Evolutionary conservation across 2,797 vertebrate genomes (phyloP), one percentile per base, ranked within the genome.

Genomic region (Hyperoplus lanceolatus): DNA sequence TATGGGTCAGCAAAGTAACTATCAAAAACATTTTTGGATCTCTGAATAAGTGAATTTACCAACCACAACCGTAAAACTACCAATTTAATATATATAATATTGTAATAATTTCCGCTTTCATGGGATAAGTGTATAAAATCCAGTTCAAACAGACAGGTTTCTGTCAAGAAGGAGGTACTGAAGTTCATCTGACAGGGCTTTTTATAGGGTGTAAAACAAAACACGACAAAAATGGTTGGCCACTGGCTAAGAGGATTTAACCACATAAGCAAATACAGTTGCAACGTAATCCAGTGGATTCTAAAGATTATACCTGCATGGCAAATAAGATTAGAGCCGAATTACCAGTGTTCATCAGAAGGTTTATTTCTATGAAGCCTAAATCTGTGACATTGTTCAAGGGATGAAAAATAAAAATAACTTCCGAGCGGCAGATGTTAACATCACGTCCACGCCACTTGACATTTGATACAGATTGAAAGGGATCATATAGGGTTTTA

Each of bases 241-340:
- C 54, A 58, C 61, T 41, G 16, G n/a, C 38, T 73, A 38, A 45
- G 21, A 43, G 21, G 74, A 70, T 5, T 80, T 77, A 74, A 77
- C 57, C 68, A 59, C 63, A 71, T 56, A 58, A 50, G 69, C 48
- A 70, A 61, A 85, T 21, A 29, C 42, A 76, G 43, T 71, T 46
- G 51, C 16, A 56, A 55, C 51, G 13, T 81, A 70, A 88, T 84
- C 80, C 81, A 8, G 1, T 1, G 13, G 73, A 82, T 41, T 53
- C 43, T 36, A 10, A 58, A 84, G 59, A 79, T 72, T 88, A 81
- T 74, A 83, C 77, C 67, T 58, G 50, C 68, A 62, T 1, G 4
- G 48, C 18, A 81, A 89, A 92, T 48, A 63, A 81, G 89, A 90
- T 91, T 82, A 58, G 16, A 41, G 82, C 48, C 72, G 73, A 21